A percentile compares a stretch with the other conserved stretches of the same genome.
phyloP scores from a whole-genome alignment of 1,140 invertebrate genomes.

The Alviniconcha marisindica region DNA sequence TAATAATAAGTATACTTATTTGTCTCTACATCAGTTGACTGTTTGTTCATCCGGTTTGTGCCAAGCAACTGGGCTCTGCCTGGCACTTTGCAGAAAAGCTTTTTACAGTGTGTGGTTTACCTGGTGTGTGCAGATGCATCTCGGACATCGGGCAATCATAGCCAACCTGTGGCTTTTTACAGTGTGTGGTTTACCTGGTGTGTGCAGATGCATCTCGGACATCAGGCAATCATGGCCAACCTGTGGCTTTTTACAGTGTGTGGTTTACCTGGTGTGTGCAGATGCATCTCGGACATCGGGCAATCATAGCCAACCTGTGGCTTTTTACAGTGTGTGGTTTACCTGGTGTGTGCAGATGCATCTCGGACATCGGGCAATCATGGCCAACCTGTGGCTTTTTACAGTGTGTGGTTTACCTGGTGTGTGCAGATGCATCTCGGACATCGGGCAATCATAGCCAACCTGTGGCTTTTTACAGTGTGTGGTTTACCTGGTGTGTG shows the following conservation, averaged over 20 bases:
- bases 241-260: slow-evolving; percentile 78
- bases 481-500: slow-evolving; percentile 32
- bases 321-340: background rate
- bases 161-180: slow-evolving; percentile 80
- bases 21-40: too few species aligned
- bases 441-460: slow-evolving; percentile 76
- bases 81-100: too few species aligned
- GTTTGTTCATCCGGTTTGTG: too few species aligned
- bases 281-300: slow-evolving; percentile 73
- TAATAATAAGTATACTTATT: too few species aligned
- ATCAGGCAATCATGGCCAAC: slow-evolving; percentile 77
- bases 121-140: slow-evolving; percentile 69
- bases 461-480: slow-evolving; percentile 79
- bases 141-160: slow-evolving; percentile 75
- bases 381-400: slow-evolving; percentile 80
- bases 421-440: slow-evolving; percentile 73
- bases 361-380: slow-evolving; percentile 74
- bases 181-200: slow-evolving; percentile 12
- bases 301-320: slow-evolving; percentile 79
- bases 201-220: slow-evolving; percentile 73
- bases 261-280: slow-evolving; percentile 54
- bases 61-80: too few species aligned
- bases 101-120: background rate
- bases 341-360: slow-evolving; percentile 68
- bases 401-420: slow-evolving; percentile 7